phyloP scores from a whole-genome alignment of 2,797 vertebrate species.

The Vipera ursinii region DNA sequence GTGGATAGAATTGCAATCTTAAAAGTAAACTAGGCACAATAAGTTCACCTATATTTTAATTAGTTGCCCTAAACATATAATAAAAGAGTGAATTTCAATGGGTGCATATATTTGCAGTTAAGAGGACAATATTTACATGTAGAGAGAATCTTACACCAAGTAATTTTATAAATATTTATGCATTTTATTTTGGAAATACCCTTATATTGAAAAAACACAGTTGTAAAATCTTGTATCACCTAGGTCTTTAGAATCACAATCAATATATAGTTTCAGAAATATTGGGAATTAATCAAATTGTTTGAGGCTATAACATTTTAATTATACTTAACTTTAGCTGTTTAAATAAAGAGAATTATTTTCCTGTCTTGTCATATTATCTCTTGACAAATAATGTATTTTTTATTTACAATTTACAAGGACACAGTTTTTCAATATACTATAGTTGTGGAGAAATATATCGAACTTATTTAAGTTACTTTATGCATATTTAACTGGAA shows the following conservation, averaged over 20 bases:
- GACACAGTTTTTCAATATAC: not conserved
- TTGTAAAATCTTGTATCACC: not conserved
- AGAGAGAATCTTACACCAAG: not conserved
- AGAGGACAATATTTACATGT: not conserved
- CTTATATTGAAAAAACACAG: not conserved
- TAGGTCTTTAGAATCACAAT: not conserved
- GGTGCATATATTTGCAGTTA: not conserved
- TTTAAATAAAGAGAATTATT: conserved; percentile 18
- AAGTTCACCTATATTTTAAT: not conserved
- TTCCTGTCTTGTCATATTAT: conserved; percentile 23
- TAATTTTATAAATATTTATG: conserved; percentile 2
- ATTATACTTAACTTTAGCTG: not conserved
- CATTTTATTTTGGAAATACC: not conserved
- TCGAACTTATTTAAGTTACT: conserved; percentile 1
- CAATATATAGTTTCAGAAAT: not conserved
- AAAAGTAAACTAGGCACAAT: not conserved
- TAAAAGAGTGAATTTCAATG: not conserved
- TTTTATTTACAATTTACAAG: conserved; percentile 25
- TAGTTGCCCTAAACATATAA: not conserved
- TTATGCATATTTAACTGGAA: not conserved
- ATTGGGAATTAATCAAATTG: not conserved
- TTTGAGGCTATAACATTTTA: not conserved
- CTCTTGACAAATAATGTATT: conserved; percentile 30
- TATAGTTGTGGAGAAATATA: not conserved
- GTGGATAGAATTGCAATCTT: not conserved